A percentile compares a stretch with the other conserved stretches of the same genome.
These are phyloP conservation scores for Ferrisia virgata DNA, from an alignment of 2,888 invertebrate genomes.

Conservation along the genomic window DNA sequence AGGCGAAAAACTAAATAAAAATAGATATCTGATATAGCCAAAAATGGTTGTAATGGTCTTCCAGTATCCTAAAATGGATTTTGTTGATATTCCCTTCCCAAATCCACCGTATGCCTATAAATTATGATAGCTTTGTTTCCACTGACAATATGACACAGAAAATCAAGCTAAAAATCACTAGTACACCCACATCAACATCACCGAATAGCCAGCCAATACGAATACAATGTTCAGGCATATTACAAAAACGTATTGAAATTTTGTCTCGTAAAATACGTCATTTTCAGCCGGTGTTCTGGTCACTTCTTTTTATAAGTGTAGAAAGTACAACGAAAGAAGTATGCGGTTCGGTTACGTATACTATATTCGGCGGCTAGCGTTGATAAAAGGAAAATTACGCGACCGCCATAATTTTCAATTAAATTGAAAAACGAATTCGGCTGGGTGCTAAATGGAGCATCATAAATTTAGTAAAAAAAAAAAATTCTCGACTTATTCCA, in stretches of 20 bases:
- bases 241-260: not conserved
- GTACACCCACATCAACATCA: too few relatives aligned
- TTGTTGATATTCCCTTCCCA: too few relatives aligned
- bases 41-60: too few relatives aligned
- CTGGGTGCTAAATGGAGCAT: not conserved
- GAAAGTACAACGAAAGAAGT: not conserved
- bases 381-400: not conserved
- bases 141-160: too few relatives aligned
- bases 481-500: not conserved
- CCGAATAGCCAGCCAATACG: too few relatives aligned
- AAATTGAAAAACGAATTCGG: conserved; percentile 11
- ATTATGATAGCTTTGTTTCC: too few relatives aligned
- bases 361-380: not conserved
- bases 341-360: not conserved
- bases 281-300: not conserved
- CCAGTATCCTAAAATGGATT: too few relatives aligned
- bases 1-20: too few relatives aligned
- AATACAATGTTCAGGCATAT: too few relatives aligned
- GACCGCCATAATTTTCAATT: conserved; percentile 3
- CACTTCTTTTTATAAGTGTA: not conserved
- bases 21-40: too few relatives aligned
- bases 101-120: too few relatives aligned
- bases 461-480: conserved; percentile 8
- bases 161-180: too few relatives aligned
- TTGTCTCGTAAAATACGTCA: not conserved